Percentiles rank a stretch among this genome's conserved stretches.
Evolutionary conservation across 2,113 vertebrate genomes (phyloP).

Genomic region (Anoplopoma fimbria): DNA sequence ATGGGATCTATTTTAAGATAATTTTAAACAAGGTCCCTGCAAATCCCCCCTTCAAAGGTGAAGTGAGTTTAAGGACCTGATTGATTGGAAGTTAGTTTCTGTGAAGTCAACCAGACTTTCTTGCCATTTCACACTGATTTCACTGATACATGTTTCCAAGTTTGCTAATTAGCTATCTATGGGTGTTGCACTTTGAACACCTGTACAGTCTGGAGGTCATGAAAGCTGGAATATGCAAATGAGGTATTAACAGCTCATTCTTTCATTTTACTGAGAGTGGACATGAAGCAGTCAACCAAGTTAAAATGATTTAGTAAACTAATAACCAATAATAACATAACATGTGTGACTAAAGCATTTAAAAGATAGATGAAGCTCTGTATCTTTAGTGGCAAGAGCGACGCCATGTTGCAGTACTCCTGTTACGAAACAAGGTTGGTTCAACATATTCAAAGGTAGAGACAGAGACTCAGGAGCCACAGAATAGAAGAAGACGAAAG

Average conservation of each 20-base stretch:
- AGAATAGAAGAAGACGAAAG: not conserved
- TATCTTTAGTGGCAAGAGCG: not conserved
- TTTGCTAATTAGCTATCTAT: constrained; percentile 36
- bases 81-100: constrained; percentile 22
- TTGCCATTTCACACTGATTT: constrained; percentile 14
- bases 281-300: not conserved
- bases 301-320: not conserved
- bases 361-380: not conserved
- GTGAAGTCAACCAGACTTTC: too few species aligned
- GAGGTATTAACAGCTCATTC: too few species aligned
- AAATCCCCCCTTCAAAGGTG: not conserved
- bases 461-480: not conserved
- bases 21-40: not conserved
- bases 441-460: not conserved
- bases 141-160: constrained; percentile 33
- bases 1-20: constrained; percentile 15
- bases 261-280: not conserved
- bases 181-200: constrained; percentile 34
- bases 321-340: not conserved
- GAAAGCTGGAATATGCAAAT: constrained; percentile 2
- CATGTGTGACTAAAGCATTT: not conserved
- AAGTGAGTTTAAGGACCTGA: not conserved
- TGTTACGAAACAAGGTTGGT: not conserved
- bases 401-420: not conserved
- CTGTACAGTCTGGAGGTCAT: constrained; percentile 23